Conservation (phyloP, 1,140 invertebrate genomes). For the Dinoponera quadriceps region DNA sequence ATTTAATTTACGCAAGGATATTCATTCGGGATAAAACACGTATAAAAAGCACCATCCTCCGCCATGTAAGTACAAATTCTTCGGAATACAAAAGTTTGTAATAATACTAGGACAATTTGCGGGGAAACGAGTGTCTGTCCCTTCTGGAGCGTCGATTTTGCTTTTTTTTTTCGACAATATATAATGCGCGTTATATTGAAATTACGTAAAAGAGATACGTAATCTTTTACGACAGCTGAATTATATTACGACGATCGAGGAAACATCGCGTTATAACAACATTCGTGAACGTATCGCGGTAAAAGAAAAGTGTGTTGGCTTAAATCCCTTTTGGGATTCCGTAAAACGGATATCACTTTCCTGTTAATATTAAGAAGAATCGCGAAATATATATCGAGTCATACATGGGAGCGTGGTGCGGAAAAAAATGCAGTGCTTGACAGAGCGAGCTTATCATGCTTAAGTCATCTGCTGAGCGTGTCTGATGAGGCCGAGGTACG, state of each 20-base stretch:
- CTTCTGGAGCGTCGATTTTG: too few relatives aligned
- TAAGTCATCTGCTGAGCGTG: slow-evolving; percentile 86
- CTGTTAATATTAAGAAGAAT: slow-evolving; percentile 18
- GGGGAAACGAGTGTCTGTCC: slow-evolving; percentile 40
- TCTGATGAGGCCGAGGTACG: slow-evolving; percentile 84
- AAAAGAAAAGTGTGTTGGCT: slow-evolving; percentile 1
- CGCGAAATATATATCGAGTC: slow-evolving; percentile 52
- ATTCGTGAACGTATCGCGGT: slow-evolving; percentile 12
- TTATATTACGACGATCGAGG: not conserved
- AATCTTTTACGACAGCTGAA: too few relatives aligned
- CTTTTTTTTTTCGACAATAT: too few relatives aligned
- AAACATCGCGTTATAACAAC: slow-evolving; percentile 2
- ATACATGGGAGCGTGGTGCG: slow-evolving; percentile 55
- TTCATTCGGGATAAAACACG: slow-evolving; percentile 27
- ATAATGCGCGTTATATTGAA: too few relatives aligned
- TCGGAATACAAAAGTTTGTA: slow-evolving; percentile 6
- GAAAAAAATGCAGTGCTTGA: slow-evolving; percentile 66
- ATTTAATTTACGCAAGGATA: slow-evolving; percentile 13
- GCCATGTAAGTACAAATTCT: slow-evolving; percentile 9
- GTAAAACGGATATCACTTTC: slow-evolving; percentile 45
- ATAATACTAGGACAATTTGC: not conserved
- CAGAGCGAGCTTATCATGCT: slow-evolving; percentile 69
- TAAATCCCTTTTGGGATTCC: not conserved
- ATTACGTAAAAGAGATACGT: too few relatives aligned
- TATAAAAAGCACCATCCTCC: slow-evolving; percentile 40